Conservation (phyloP, 2,797 vertebrate genomes). For the Botia almorhae region DNA sequence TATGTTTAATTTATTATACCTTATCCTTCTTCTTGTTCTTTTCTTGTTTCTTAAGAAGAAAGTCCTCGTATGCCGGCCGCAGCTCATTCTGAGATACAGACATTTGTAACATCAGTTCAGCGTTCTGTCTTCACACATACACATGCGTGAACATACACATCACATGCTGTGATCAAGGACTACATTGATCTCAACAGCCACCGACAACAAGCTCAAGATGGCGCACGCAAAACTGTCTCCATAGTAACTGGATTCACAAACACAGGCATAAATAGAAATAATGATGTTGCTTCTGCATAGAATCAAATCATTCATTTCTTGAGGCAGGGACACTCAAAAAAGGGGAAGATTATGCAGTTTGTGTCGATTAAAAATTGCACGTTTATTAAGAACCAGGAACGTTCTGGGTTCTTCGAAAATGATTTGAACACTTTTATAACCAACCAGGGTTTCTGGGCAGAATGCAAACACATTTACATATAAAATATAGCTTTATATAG, state of each 20-base stretch:
- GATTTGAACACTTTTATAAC: neutral
- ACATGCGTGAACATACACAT: neutral
- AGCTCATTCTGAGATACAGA: constrained; percentile 82
- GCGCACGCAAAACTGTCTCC: constrained; percentile 23
- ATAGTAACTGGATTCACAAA: constrained; percentile 39
- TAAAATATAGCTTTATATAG: too few species aligned
- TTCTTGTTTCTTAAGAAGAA: constrained; percentile 86
- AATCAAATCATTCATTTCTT: constrained; percentile 21
- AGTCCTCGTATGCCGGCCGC: constrained; percentile 92
- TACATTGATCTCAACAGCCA: constrained; percentile 23
- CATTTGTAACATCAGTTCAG: constrained; percentile 22
- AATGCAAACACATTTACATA: neutral
- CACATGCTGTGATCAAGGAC: neutral
- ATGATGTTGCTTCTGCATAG: constrained; percentile 28
- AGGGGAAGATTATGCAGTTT: neutral
- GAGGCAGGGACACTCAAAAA: constrained; percentile 10
- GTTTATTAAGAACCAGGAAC: constrained; percentile 30
- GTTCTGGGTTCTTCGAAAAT: neutral
- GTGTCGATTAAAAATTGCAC: constrained; percentile 11
- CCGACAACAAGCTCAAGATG: neutral
- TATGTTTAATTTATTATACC: constrained; percentile 64
- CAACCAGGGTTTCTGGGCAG: neutral
- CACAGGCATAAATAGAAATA: constrained; percentile 26
- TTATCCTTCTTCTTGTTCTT: constrained; percentile 68
- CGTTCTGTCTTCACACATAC: neutral